phyloP scores from a whole-genome alignment of 2,888 invertebrate genomes.

The Napeogenes sylphis region DNA sequence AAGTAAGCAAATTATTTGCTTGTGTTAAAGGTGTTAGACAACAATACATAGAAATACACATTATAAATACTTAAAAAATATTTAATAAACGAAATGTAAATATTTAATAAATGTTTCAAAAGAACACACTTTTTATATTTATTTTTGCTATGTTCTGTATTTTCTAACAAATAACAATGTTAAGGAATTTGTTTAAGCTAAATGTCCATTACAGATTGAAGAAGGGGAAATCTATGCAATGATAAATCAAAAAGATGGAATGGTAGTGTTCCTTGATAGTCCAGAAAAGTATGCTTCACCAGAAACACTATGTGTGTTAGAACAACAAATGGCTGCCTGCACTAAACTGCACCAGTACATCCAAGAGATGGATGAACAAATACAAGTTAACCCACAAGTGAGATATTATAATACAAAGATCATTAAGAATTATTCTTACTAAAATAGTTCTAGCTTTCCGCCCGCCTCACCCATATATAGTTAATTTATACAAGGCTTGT shows the following conservation, averaged over 20 bases:
- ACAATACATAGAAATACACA: no score
- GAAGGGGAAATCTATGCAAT: conserved; percentile 97
- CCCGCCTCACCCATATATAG: no score
- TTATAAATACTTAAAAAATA: no score
- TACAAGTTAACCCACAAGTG: conserved; percentile 92
- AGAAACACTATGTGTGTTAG: conserved; percentile 89
- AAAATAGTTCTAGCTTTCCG: no score
- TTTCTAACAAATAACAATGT: neutral
- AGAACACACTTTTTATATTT: no score
- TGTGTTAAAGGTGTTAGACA: no score
- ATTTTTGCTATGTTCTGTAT: neutral
- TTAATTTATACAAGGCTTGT: no score
- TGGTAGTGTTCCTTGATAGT: conserved; percentile 97
- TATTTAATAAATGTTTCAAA: no score
- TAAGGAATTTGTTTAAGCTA: neutral
- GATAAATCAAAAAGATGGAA: conserved; percentile 98
- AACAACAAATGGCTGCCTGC: conserved; percentile 90
- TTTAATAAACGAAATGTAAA: no score
- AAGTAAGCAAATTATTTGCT: no score
- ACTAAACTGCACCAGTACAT: conserved; percentile 93
- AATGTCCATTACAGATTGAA: conserved; percentile 84
- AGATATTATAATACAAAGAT: conserved; percentile 5
- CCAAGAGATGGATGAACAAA: conserved; percentile 95
- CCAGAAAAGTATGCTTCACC: conserved; percentile 97
- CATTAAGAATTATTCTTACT: neutral